Base-by-base conservation (phyloP, 2,888 invertebrate species). In the Acrocyrtus sp. region DNA sequence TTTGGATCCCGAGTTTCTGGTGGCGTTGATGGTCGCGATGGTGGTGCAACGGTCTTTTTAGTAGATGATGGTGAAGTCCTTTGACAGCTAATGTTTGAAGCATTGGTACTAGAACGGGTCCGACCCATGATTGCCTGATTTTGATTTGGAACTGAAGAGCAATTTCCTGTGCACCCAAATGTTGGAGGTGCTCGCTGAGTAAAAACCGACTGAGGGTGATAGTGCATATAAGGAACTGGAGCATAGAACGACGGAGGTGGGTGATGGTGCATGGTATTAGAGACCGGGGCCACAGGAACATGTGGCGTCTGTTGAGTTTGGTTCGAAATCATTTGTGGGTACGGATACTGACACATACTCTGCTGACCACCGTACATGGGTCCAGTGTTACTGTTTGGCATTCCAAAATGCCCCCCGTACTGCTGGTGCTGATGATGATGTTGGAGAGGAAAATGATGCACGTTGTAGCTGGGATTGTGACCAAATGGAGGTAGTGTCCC, bases 341-440 rank as follows among this genome's bases (percentile, higher is more conserved):
- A n/a, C n/a, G n/a, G n/a, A n/a, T n/a, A n/a, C n/a, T n/a, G n/a
- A n/a, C n/a, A n/a, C n/a, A n/a, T n/a, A n/a, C n/a, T 58, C 39
- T 57, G 72, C 24, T 6, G 51, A 4, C 19, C 15, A 34, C 34
- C 65, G 58, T 4, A 57, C 19, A 8, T 21, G 53, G 15, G 21
- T 50, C 57, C 22, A 29, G 50, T 22, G 39, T 17, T 15, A 41
- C 41, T 65, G 3, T 65, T 47, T 22, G 29, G 29, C 58, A 72
- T 58, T 41, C 72, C 72, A 47, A 65, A 72, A 1, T 51, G 65
- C 45, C 58, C 39, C 8, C n/a, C n/a, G n/a, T 51, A 53, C 26
- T 63, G 72, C 12, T 57, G 72, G 1, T 24, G 21, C 12, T 17
- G 12, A 21, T 60, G 66, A 50, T 21, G 4, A 39, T 60, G 50